Conservation (phyloP, 2,888 invertebrate species). For the Caenorhabditis auriculariae region DNA sequence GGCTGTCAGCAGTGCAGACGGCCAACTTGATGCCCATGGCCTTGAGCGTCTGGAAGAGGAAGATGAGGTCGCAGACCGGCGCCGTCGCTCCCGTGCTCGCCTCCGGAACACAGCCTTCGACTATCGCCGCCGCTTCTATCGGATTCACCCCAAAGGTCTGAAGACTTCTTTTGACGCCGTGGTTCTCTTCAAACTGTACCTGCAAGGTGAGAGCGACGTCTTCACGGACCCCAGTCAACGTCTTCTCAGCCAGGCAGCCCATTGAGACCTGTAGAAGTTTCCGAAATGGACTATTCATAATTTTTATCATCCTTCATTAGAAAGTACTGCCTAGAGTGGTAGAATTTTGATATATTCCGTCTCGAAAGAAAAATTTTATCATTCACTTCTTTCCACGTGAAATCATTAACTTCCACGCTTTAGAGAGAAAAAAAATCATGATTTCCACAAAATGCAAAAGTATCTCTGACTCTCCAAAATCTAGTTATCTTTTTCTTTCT, state of each 20-base stretch:
- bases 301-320: too few species aligned
- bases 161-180: too few species aligned
- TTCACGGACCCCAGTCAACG: slow-evolving; percentile 43
- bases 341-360: too few species aligned
- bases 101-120: slow-evolving; percentile 39
- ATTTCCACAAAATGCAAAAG: too few species aligned
- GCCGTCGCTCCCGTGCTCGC: slow-evolving; percentile 39
- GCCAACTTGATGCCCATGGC: slow-evolving; percentile 65
- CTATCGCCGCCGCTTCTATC: slow-evolving; percentile 34
- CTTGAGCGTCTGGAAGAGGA: slow-evolving; percentile 64
- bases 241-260: slow-evolving; percentile 50
- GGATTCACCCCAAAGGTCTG: slow-evolving; percentile 29
- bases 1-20: slow-evolving; percentile 66
- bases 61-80: slow-evolving; percentile 63
- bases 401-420: too few species aligned
- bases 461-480: too few species aligned
- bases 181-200: slow-evolving; percentile 10
- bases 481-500: too few species aligned
- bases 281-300: too few species aligned
- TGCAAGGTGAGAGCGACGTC: slow-evolving; percentile 43
- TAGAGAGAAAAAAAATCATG: too few species aligned
- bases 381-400: too few species aligned
- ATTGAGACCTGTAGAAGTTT: slow-evolving; percentile 52
- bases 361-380: too few species aligned
- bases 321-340: too few species aligned